Base-by-base conservation (phyloP, 2,797 vertebrate species). In the Iguana delicatissima region DNA sequence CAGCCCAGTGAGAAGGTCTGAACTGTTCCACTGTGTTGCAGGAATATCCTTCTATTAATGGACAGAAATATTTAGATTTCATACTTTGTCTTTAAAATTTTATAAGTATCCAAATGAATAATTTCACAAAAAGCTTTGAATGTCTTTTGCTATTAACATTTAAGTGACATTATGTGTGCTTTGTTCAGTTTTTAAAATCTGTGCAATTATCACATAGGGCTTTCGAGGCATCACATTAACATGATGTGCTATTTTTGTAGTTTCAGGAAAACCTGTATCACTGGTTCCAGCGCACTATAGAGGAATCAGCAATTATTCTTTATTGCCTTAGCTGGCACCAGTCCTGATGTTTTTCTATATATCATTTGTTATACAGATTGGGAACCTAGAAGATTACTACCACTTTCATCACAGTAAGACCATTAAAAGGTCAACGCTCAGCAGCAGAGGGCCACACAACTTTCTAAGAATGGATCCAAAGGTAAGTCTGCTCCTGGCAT, bases 371-470 rank as follows among this genome's bases (percentile, higher is more conserved):
- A 46, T 4, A 77, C 96, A 99, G 98, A 98, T 99, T n/a, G 98
- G 98, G 88, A 98, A 93, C 94, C 96, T 99, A 96, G 98, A 98
- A 81, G 95, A 98, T 91, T 98, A 98, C 93, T 99, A 99, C 93
- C 98, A 99, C 96, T 99, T 99, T 91, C 98, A 98, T 95, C 98
- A 99, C 93, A 98, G 98, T 95, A 98, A 96, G 94, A 98, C 98
- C 0, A 98, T 99, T 2, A 98, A 98, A 84, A 97, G 98, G 92
- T 98, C 98, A 0, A 97, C 97, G 0, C 96, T 97, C 92, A 96
- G 97, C 90, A 97, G 97, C 85, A 97, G 97, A 89, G 98, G 98
- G 4, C 96, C 97, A 0, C 98, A 99, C 97, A 98, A 95, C 94
- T 98, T 99, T 95, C 98, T 99, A 89, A 97, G 98, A 87, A 98